phyloP scores from a whole-genome alignment of 2,113 vertebrate species.

The Datnioides undecimradiatus region DNA sequence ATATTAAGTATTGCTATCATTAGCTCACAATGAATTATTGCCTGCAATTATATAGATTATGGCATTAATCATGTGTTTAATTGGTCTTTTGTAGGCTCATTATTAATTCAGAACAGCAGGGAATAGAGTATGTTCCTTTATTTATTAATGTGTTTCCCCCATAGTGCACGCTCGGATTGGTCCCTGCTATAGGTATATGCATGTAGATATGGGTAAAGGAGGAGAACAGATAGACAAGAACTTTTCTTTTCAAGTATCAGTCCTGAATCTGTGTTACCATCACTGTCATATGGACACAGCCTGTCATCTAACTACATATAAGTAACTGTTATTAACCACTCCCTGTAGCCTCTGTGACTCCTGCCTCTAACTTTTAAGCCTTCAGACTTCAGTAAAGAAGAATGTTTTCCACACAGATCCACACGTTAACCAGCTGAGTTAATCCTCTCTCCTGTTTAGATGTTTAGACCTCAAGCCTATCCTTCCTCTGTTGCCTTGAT shows the following conservation, averaged over 20 bases:
- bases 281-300: constrained; percentile 1
- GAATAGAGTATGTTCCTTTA: constrained; percentile 82
- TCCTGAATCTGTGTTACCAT: not conserved
- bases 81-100: constrained; percentile 84
- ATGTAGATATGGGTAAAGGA: constrained; percentile 25
- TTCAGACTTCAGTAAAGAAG: not conserved
- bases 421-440: not conserved
- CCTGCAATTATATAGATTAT: constrained; percentile 85
- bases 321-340: not conserved
- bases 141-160: constrained; percentile 77
- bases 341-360: not conserved
- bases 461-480: not conserved
- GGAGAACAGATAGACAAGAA: constrained; percentile 7
- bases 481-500: not conserved
- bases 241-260: constrained; percentile 16
- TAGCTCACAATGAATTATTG: constrained; percentile 82
- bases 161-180: constrained; percentile 48
- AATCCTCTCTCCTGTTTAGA: not conserved
- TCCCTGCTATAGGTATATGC: constrained; percentile 47
- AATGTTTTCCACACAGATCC: not conserved
- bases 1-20: constrained; percentile 84
- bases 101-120: constrained; percentile 84
- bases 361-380: not conserved
- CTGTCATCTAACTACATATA: constrained; percentile 3
- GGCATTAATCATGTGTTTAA: constrained; percentile 85